These are phyloP conservation scores for Microvelia longipes DNA, from an alignment of 1,140 invertebrate genomes.

Conservation along the genomic window DNA sequence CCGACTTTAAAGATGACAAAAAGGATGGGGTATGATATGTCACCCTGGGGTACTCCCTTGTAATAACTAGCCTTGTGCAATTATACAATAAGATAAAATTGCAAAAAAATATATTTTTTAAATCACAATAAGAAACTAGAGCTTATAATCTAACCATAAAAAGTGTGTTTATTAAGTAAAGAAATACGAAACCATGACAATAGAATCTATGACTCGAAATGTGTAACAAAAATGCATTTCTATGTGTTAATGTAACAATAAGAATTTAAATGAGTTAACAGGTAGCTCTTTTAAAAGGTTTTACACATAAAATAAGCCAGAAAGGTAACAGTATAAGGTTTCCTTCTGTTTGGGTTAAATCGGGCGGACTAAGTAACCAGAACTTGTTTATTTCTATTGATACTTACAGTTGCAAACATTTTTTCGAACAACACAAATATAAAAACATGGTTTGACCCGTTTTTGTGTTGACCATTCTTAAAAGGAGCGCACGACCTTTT, in stretches of 20 bases:
- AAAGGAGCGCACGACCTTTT: neutral
- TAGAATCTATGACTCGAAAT: no score
- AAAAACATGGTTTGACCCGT: neutral
- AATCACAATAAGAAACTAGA: neutral
- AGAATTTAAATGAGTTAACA: neutral
- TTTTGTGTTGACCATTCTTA: neutral
- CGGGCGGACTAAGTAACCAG: neutral
- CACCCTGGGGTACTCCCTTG: neutral
- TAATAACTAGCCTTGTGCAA: neutral
- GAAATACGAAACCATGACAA: neutral
- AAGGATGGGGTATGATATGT: neutral
- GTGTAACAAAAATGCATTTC: no score
- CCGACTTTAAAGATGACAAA: neutral
- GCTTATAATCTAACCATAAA: neutral
- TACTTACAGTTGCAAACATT: neutral
- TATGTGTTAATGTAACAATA: no score
- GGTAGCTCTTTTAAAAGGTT: no score
- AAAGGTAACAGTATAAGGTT: neutral
- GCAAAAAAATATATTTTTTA: neutral
- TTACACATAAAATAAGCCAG: neutral
- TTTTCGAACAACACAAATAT: neutral
- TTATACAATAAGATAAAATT: neutral
- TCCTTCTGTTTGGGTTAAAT: neutral
- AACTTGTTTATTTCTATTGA: neutral
- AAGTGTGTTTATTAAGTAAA: no score